A percentile compares a stretch with the other conserved stretches of the same genome.
These are phyloP conservation scores for Gavialis gangeticus DNA, from an alignment of 2,113 vertebrate genomes.

Conservation along the genomic window DNA sequence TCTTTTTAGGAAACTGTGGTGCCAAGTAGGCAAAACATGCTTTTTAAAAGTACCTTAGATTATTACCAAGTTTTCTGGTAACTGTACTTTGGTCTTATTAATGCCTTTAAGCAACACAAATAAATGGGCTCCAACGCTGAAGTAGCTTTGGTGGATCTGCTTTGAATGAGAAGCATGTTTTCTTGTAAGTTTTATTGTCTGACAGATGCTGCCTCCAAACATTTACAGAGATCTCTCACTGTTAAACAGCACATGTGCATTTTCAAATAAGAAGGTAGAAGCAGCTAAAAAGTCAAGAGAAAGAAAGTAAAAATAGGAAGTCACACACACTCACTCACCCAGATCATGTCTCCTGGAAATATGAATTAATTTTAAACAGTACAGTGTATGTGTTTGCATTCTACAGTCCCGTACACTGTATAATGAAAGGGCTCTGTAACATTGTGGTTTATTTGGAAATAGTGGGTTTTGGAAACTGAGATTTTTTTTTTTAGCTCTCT, in stretches of 20 bases:
- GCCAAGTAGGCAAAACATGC: conserved; percentile 49
- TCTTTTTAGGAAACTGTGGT: conserved; percentile 41
- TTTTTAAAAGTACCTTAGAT: conserved; percentile 35
- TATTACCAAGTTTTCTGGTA: conserved; percentile 44
- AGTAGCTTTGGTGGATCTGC: conserved; percentile 46
- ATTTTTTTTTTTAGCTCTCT: conserved; percentile 44
- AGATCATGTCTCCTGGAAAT: conserved; percentile 52
- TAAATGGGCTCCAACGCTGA: conserved; percentile 46
- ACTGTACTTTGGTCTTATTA: conserved; percentile 56
- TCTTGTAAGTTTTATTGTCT: conserved; percentile 69
- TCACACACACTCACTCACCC: conserved; percentile 62
- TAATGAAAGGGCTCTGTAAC: conserved; percentile 61
- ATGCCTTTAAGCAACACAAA: conserved; percentile 68
- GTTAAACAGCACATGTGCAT: conserved; percentile 65
- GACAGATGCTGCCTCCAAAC: conserved; percentile 74
- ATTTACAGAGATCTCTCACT: conserved; percentile 68
- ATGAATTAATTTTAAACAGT: conserved; percentile 59
- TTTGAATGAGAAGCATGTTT: conserved; percentile 72
- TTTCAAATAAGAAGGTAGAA: conserved; percentile 68
- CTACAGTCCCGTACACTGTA: conserved; percentile 19
- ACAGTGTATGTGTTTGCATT: conserved; percentile 47
- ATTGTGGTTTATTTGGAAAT: conserved; percentile 56
- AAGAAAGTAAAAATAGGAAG: conserved; percentile 59
- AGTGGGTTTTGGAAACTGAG: conserved; percentile 28
- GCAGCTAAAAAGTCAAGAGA: conserved; percentile 65